A percentile compares a stretch with the other conserved stretches of the same genome.
Evolutionary conservation across 1,140 invertebrate genomes (phyloP).

Genomic region (Ceratina japonica): DNA sequence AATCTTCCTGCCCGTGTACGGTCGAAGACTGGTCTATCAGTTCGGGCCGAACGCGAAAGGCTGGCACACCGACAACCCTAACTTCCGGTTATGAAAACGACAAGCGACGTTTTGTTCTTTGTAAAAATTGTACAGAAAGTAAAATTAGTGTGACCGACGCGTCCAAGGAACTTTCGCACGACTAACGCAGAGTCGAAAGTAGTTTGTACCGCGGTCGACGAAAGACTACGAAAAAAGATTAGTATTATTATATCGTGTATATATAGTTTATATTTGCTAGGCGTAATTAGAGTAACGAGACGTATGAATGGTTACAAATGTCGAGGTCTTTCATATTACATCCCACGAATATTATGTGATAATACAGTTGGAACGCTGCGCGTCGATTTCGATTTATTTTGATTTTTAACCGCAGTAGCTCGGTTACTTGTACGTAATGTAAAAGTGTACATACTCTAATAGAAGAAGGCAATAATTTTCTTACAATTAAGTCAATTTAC

Average conservation of each 20-base stretch:
- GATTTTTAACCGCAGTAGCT: conserved; percentile 27
- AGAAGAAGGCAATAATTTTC: conserved; percentile 33
- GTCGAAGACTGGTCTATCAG: conserved; percentile 91
- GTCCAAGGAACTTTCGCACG: no score
- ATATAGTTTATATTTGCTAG: conserved; percentile 3
- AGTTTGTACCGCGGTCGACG: not conserved
- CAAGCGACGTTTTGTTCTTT: not conserved
- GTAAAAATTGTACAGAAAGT: conserved; percentile 39
- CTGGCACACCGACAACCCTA: conserved; percentile 86
- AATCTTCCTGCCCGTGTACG: conserved; percentile 89
- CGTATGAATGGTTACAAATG: conserved; percentile 30
- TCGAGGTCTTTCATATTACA: conserved; percentile 8
- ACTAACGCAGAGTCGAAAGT: no score
- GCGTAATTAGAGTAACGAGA: conserved; percentile 22
- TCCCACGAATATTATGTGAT: not conserved
- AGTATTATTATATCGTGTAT: conserved; percentile 45
- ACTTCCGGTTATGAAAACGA: conserved; percentile 78
- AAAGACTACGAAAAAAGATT: conserved; percentile 38
- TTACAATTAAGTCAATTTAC: conserved; percentile 41
- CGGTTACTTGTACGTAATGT: conserved; percentile 34
- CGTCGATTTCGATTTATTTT: conserved; percentile 36
- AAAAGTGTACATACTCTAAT: conserved; percentile 42
- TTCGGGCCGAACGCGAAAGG: conserved; percentile 89
- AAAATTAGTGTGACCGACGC: not conserved
- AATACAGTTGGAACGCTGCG: not conserved